These are phyloP conservation scores for Andrena bicolor DNA, from an alignment of 2,888 invertebrate species.

Conservation along the genomic window DNA sequence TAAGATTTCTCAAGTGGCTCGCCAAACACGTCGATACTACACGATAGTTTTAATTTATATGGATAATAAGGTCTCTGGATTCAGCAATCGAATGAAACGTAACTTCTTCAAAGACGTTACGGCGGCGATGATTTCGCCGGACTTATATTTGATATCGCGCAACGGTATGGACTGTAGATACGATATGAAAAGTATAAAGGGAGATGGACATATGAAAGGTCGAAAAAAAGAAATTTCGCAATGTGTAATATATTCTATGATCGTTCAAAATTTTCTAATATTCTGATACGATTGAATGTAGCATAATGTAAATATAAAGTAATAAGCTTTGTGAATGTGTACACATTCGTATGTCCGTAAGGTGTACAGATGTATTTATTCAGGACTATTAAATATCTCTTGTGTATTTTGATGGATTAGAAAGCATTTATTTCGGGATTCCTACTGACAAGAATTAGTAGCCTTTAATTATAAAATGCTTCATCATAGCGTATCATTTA, in stretches of 20 bases:
- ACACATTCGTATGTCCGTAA: conserved; percentile 61
- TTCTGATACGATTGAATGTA: conserved; percentile 61
- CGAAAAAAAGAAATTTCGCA: conserved; percentile 27
- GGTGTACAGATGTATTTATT: conserved; percentile 74
- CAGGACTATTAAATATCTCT: conserved; percentile 67
- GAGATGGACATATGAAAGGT: not conserved
- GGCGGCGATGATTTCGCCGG: conserved; percentile 21
- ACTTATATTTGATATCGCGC: conserved; percentile 45
- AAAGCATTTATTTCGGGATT: conserved; percentile 54
- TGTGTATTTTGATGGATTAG: conserved; percentile 62
- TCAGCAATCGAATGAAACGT: conserved; percentile 23
- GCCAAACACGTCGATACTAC: conserved; percentile 7
- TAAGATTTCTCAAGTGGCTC: conserved; percentile 10
- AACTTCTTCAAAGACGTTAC: conserved; percentile 9
- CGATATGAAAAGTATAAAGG: conserved; percentile 15
- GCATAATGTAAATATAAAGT: conserved; percentile 67
- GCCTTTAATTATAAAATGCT: conserved; percentile 29
- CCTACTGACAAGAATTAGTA: conserved; percentile 21
- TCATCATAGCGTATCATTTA: conserved; percentile 28
- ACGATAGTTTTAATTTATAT: conserved; percentile 41
- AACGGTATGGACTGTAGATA: conserved; percentile 54
- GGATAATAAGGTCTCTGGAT: conserved; percentile 1
- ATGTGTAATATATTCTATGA: conserved; percentile 59
- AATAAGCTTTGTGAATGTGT: conserved; percentile 62
- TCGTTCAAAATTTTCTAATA: conserved; percentile 62